Evolutionary conservation across 1,140 invertebrate species (phyloP), one percentile per base, ranked within the genome.

Genomic region (Streblospio benedicti): DNA sequence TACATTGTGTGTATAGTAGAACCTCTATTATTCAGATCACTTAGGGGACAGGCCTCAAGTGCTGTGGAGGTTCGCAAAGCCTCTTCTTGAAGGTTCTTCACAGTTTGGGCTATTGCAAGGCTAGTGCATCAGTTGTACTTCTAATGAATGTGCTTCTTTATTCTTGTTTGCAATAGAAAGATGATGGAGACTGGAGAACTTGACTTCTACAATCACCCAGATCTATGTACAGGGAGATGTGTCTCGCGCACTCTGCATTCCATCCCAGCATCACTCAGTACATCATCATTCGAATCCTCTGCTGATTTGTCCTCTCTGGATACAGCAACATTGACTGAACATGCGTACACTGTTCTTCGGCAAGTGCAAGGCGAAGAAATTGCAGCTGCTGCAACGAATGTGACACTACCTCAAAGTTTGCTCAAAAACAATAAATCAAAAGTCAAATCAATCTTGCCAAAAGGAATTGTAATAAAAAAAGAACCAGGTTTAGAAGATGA

Each of bases 151-250:
- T 41, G 38, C n/a, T 41, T 12, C 12, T n/a, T n/a, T 12, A 41
- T n/a, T 50, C 1, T 16, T 12, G 35, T 51, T 45, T 47, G 60
- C 25, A 57, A 43, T 31, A 74, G 76, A 45, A 75, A 74, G n/a
- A 50, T 76, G 43, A 78, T 78, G 68, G 76, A 78, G 30, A 68
- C 71, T 59, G 68, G 75, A 28, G 64, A 68, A 6, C 60, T 78
- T 28, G 71, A 74, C 35, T 78, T 78, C 63, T 72, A 68, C 54
- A 67, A 73, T 18, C 76, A 78, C 61, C 60, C 68, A 4, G 68
- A 67, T 23, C 59, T 66, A n/a, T 75, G 73, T 57, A 71, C 71
- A n/a, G 69, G 70, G 9, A 68, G 73, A 35, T 75, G 73, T 60
- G 47, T 66, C 23, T 65, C 66, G 14, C 59, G 66, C 16, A 56